These are phyloP conservation scores for Acanthosepion esculentum DNA, from an alignment of 2,888 invertebrate species.

Conservation along the genomic window DNA sequence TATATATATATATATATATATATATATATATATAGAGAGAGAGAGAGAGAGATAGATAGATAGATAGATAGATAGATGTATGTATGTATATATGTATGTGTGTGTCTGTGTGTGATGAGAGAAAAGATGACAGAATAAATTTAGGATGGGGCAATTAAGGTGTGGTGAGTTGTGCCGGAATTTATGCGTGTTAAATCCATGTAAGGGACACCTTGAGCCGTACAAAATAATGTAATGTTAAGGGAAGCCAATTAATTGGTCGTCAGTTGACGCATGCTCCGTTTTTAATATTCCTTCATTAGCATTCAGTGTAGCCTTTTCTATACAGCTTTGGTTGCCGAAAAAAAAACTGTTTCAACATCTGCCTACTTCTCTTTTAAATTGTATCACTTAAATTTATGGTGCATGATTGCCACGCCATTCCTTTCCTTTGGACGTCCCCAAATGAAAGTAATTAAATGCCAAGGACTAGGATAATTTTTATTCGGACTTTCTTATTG, in stretches of 20 bases:
- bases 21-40: not conserved
- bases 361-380: too few species aligned
- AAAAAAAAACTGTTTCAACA: too few species aligned
- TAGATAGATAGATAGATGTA: too few species aligned
- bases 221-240: not conserved
- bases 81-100: not conserved
- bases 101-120: not conserved
- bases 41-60: too few species aligned
- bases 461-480: too few species aligned
- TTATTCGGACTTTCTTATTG: too few species aligned
- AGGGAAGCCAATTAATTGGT: not conserved
- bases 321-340: too few species aligned
- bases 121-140: not conserved
- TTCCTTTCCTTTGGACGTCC: too few species aligned
- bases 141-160: not conserved
- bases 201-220: not conserved
- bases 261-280: not conserved
- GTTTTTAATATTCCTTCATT: not conserved
- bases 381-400: too few species aligned
- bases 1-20: not conserved
- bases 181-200: conserved; percentile 8
- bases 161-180: not conserved
- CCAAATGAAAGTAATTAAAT: too few species aligned
- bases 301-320: not conserved
- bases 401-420: too few species aligned